Conservation (phyloP, 2,888 invertebrate genomes). For the Drosophila ustulata region DNA sequence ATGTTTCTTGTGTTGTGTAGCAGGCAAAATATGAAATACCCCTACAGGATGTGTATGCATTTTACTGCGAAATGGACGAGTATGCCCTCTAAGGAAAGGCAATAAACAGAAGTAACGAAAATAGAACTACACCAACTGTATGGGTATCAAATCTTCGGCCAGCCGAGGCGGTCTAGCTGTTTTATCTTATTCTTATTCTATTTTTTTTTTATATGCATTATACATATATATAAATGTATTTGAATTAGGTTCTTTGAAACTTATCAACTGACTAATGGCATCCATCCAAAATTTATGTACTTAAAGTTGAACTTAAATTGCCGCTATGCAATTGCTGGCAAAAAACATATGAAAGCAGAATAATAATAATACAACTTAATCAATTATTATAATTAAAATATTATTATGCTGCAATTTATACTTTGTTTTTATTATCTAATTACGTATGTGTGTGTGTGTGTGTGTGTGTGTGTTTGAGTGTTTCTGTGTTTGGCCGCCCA, state of each 20-base stretch:
- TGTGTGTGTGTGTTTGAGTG: conserved; percentile 22
- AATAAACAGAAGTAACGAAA: neutral
- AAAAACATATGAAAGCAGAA: conserved; percentile 14
- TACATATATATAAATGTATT: conserved; percentile 3
- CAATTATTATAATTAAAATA: conserved; percentile 32
- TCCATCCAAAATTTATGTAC: conserved; percentile 64
- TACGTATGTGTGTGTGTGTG: conserved; percentile 21
- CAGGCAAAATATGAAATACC: conserved; percentile 2
- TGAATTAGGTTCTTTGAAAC: conserved; percentile 37
- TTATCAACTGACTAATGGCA: conserved; percentile 64
- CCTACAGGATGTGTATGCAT: neutral
- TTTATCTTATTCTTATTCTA: conserved; percentile 12
- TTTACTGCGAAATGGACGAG: neutral
- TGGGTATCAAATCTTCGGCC: conserved; percentile 12
- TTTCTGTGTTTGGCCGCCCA: conserved; percentile 7
- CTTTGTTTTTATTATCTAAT: conserved; percentile 17
- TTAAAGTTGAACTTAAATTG: conserved; percentile 57
- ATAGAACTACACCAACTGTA: neutral
- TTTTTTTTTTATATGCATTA: neutral
- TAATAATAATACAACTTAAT: conserved; percentile 22
- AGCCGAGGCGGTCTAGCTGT: conserved; percentile 9
- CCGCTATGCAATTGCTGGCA: conserved; percentile 45
- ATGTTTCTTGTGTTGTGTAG: conserved; percentile 55
- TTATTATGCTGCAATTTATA: conserved; percentile 36
- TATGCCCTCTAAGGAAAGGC: neutral